Conservation (phyloP, 2,797 vertebrate genomes). For the Liasis olivaceus region DNA sequence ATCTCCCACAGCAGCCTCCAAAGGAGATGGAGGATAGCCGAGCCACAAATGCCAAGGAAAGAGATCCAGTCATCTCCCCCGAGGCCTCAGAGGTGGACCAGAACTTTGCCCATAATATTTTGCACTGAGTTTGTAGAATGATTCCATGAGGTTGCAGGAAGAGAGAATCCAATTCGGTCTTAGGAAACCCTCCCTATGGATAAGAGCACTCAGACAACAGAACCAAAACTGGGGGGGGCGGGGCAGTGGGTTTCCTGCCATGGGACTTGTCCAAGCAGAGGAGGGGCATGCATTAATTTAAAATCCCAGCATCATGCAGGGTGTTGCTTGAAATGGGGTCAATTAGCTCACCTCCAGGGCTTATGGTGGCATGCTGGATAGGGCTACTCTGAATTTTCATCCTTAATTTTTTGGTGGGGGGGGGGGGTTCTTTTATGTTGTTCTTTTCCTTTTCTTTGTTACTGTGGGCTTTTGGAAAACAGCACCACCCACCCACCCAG, state of each 20-base stretch:
- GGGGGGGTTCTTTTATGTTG: background rate
- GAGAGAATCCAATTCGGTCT: background rate
- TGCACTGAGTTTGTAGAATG: background rate
- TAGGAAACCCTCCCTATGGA: background rate
- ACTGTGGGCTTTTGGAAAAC: background rate
- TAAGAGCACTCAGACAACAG: background rate
- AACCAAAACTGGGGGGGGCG: background rate
- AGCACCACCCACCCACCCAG: background rate
- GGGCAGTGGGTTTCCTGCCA: background rate
- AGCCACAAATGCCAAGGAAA: background rate
- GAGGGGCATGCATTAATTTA: background rate
- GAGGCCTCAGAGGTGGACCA: background rate
- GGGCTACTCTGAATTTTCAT: background rate
- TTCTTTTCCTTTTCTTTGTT: background rate
- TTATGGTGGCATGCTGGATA: background rate
- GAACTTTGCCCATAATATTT: background rate
- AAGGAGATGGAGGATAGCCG: background rate
- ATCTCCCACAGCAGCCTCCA: background rate
- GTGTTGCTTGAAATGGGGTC: background rate
- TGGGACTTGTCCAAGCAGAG: background rate
- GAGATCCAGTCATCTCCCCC: background rate
- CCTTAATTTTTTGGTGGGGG: background rate
- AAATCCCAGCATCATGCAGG: background rate
- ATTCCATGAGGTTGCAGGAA: background rate
- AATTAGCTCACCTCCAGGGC: background rate